Conservation (phyloP, 2,888 invertebrate genomes). For the Ochropacha duplaris region DNA sequence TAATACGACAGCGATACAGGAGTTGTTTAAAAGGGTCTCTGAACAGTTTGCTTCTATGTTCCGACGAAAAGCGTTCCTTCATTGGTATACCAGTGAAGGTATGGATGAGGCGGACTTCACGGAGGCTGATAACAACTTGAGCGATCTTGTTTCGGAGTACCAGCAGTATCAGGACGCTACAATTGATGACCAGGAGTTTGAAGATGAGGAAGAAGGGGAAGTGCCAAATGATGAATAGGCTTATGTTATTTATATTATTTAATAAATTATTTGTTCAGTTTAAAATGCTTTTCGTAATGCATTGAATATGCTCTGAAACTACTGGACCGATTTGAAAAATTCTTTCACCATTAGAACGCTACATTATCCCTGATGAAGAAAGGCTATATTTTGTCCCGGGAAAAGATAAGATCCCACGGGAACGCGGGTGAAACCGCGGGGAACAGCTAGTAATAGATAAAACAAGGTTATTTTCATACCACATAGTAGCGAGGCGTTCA, state of each 20-base stretch:
- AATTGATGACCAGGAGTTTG: constrained; percentile 90
- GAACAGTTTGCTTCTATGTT: constrained; percentile 96
- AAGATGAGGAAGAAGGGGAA: constrained; percentile 78
- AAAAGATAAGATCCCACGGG: too few relatives aligned
- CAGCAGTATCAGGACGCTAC: constrained; percentile 96
- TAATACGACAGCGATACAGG: constrained; percentile 93
- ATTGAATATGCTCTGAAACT: too few relatives aligned
- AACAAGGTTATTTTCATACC: too few relatives aligned
- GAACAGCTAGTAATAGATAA: too few relatives aligned
- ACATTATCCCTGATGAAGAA: too few relatives aligned
- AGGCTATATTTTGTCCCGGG: too few relatives aligned
- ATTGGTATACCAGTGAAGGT: constrained; percentile 98
- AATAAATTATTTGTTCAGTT: constrained; percentile 5
- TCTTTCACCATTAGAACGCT: too few relatives aligned
- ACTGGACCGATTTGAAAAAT: too few relatives aligned
- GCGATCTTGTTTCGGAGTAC: constrained; percentile 93
- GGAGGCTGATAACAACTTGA: constrained; percentile 97
- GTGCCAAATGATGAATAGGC: constrained; percentile 34
- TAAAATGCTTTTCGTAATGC: too few relatives aligned
- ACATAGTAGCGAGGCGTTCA: too few relatives aligned
- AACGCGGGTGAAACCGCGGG: too few relatives aligned
- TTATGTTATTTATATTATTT: constrained; percentile 15
- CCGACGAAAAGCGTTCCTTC: constrained; percentile 96
- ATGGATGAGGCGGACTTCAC: constrained; percentile 98
- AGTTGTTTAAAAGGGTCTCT: constrained; percentile 92